Evolutionary conservation across 1,140 invertebrate species (phyloP), one percentile per base, ranked within the genome.

Genomic region (Oncopodura yosiiana): DNA sequence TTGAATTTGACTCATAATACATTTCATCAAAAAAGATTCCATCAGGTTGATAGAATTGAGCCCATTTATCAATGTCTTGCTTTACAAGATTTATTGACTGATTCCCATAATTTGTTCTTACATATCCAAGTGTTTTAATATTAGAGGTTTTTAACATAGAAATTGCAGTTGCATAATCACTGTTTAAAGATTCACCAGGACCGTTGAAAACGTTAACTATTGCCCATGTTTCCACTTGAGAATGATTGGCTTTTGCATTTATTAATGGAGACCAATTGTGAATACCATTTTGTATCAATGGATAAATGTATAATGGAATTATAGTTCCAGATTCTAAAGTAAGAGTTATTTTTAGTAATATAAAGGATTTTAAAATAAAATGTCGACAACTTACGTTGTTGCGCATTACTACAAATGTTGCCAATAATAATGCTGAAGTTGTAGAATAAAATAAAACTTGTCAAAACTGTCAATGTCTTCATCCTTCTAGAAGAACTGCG

Each of bases 21-120:
- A 60, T 60, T 52, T 60, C 58, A 26, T 60, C 58, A 43, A 56
- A 60, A 39, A 60, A 60, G 24, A 60, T 60, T 29, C 58, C 58
- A 1, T 42, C 21, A 1, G 42, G 29, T 1, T 29, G 1, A 24
- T 56, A 60, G 14, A 41, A 16, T 2, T 32, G 6, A 32, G 39
- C 43, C 53, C 53, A 60, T 24, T 18, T 36, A 19, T 60, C 34
- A n/a, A 56, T 19, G 6, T 60, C 53, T 0, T n/a, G 12, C 18
- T 53, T 46, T 6, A 56, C 58, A 1, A 3, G 12, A 14, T 24
- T 19, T 26, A 11, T n/a, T 21, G 16, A 36, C 1, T 48, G 21
- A 34, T 18, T 39, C 11, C 26, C 24, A 30, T 60, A 60, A 37
- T 39, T 37, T 18, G 58, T 60, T 5, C 19, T 19, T 3, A 60